phyloP scores from a whole-genome alignment of 2,797 vertebrate genomes.

The Sorex maritimensis region DNA sequence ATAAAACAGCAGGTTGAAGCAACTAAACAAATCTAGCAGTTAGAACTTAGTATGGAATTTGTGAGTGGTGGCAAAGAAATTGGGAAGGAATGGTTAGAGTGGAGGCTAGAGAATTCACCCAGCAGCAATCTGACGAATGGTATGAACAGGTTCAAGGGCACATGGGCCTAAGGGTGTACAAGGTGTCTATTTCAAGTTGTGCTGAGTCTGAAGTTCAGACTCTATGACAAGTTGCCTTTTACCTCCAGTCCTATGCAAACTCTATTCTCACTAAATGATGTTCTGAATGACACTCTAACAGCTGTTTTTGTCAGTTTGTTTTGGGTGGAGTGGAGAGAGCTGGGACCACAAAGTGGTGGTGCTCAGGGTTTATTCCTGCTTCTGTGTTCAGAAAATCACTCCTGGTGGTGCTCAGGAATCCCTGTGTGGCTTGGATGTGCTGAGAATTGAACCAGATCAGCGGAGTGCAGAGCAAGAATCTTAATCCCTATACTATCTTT shows the following conservation, averaged over 20 bases:
- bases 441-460: no score
- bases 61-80: neutral
- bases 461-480: no score
- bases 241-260: no score
- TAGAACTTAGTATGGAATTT: neutral
- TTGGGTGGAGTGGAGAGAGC: no score
- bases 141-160: neutral
- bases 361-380: no score
- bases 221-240: neutral
- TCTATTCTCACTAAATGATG: no score
- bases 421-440: no score
- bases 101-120: neutral
- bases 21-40: neutral
- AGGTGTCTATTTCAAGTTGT: neutral
- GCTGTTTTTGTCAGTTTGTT: neutral
- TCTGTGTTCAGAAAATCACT: no score
- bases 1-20: slow-evolving; percentile 1
- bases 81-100: neutral
- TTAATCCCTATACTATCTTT: no score
- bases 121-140: neutral
- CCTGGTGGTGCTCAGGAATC: no score
- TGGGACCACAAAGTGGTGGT: no score
- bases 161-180: no score
- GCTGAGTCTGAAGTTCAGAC: neutral
- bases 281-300: neutral